These are phyloP conservation scores for Eonycteris spelaea DNA, from an alignment of 2,113 vertebrate species.

Conservation along the genomic window DNA sequence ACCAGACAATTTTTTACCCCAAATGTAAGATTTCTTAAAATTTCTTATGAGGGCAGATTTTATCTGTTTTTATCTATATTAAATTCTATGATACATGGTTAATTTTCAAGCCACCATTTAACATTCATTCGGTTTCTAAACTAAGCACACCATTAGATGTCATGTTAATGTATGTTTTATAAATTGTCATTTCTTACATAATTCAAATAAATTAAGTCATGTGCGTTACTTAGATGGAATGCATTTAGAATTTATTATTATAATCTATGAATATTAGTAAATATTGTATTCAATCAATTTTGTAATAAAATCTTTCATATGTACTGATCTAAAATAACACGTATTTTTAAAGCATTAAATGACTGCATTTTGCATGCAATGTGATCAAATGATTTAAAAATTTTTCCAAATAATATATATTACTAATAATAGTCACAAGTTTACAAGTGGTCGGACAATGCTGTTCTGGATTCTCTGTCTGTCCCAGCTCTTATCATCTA, in stretches of 20 bases:
- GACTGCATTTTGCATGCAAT: conserved; percentile 36
- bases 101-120: conserved; percentile 29
- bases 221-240: conserved; percentile 46
- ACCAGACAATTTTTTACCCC: neutral
- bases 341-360: conserved; percentile 51
- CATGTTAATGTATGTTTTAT: conserved; percentile 53
- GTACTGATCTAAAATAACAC: conserved; percentile 49
- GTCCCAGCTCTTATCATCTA: neutral
- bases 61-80: conserved; percentile 10
- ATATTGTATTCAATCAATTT: conserved; percentile 63
- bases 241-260: conserved; percentile 60
- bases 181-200: conserved; percentile 58
- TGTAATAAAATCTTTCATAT: conserved; percentile 55
- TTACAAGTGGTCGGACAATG: neutral
- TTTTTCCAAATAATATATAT: neutral
- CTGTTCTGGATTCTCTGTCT: neutral
- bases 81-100: neutral
- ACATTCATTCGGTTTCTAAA: conserved; percentile 48
- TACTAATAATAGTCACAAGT: conserved; percentile 20
- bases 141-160: conserved; percentile 23
- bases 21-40: neutral
- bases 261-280: conserved; percentile 57
- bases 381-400: conserved; percentile 53
- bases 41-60: conserved; percentile 15
- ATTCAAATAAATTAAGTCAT: conserved; percentile 71